Conservation (phyloP, 2,888 invertebrate species). For the Chymomyza amoena region DNA sequence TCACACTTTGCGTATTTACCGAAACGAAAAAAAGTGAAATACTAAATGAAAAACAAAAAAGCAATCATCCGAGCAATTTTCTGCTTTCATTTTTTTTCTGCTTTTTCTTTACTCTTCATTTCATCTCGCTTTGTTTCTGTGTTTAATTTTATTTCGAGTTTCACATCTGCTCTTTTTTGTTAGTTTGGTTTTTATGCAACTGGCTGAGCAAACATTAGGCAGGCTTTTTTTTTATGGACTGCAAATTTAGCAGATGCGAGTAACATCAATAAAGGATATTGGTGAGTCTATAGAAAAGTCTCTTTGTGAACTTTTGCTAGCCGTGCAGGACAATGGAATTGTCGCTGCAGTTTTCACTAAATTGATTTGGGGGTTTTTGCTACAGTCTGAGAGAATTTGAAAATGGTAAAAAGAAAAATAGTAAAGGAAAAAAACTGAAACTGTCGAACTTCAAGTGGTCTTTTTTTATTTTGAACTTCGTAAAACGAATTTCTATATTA, state of each 20-base stretch:
- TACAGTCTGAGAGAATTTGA: no score
- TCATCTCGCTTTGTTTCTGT: background rate
- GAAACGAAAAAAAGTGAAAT: background rate
- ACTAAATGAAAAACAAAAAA: background rate
- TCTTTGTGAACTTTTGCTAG: background rate
- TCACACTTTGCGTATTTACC: slow-evolving; percentile 3
- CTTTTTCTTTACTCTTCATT: background rate
- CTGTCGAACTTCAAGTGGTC: no score
- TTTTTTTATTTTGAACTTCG: no score
- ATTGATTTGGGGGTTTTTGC: no score
- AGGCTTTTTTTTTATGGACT: background rate
- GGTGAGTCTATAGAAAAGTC: background rate
- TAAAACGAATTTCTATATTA: no score
- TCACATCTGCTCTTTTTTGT: no score
- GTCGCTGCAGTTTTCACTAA: no score
- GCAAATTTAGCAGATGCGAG: background rate
- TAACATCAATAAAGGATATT: background rate
- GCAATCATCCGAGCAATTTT: slow-evolving; percentile 2
- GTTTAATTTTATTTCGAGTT: background rate
- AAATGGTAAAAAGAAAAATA: no score
- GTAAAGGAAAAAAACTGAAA: no score
- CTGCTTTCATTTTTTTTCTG: background rate
- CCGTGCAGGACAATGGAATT: background rate
- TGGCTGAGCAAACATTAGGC: background rate
- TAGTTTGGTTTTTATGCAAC: background rate